These are phyloP conservation scores for Philopedon plagiatum DNA, from an alignment of 2,888 invertebrate genomes.

Conservation along the genomic window DNA sequence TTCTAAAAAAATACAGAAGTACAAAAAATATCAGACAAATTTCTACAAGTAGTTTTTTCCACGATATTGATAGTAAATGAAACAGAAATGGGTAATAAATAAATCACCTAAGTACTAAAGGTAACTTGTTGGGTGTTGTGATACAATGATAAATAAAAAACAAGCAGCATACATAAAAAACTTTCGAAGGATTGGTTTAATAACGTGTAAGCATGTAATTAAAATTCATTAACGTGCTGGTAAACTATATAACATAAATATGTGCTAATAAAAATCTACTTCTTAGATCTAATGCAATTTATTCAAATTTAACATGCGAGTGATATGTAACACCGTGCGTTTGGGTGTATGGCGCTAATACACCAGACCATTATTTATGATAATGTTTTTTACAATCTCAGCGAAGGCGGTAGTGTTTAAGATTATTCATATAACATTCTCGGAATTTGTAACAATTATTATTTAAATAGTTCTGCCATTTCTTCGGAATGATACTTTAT, in stretches of 20 bases:
- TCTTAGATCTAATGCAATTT: conserved; percentile 29
- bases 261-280: conserved; percentile 20
- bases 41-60: too few species aligned
- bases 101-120: too few species aligned
- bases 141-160: neutral
- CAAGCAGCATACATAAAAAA: neutral
- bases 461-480: conserved; percentile 55
- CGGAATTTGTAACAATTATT: conserved; percentile 55
- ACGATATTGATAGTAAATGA: too few species aligned
- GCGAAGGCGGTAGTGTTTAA: conserved; percentile 47
- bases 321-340: conserved; percentile 33
- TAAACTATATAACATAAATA: neutral
- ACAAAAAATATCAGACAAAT: too few species aligned
- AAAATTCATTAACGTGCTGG: neutral
- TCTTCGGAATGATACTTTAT: conserved; percentile 44
- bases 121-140: too few species aligned
- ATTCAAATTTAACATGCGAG: conserved; percentile 34
- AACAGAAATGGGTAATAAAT: too few species aligned
- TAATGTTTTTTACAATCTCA: conserved; percentile 43
- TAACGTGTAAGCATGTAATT: neutral
- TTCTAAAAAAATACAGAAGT: too few species aligned
- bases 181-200: neutral
- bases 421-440: conserved; percentile 56
- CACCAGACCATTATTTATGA: conserved; percentile 45
- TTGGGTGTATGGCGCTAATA: conserved; percentile 47